These are phyloP conservation scores for Melolontha melolontha DNA, from an alignment of 2,888 invertebrate species.

Conservation along the genomic window DNA sequence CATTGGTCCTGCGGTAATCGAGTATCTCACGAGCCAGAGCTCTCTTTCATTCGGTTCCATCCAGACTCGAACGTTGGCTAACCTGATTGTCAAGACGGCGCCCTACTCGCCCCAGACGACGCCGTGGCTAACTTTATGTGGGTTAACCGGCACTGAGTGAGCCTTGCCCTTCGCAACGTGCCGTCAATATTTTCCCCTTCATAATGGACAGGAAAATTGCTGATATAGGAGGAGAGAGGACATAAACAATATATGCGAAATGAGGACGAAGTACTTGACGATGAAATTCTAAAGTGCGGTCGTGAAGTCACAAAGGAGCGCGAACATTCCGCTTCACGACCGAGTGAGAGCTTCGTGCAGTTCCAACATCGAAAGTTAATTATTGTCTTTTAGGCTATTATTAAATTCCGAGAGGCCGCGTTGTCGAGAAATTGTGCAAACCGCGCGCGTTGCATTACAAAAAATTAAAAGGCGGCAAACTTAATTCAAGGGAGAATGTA, in stretches of 20 bases:
- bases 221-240: slow-evolving; percentile 35
- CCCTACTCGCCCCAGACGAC: slow-evolving; percentile 50
- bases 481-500: slow-evolving; percentile 1
- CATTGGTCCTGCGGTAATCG: slow-evolving; percentile 7
- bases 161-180: slow-evolving; percentile 41
- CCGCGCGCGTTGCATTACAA: slow-evolving; percentile 5
- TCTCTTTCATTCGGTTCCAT: slow-evolving; percentile 10
- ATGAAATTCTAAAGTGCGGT: slow-evolving; percentile 27
- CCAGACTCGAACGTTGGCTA: slow-evolving; percentile 37
- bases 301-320: slow-evolving; percentile 20
- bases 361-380: slow-evolving; percentile 24
- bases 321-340: neutral
- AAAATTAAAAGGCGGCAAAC: slow-evolving; percentile 2
- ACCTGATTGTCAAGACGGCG: slow-evolving; percentile 45
- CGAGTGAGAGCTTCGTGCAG: slow-evolving; percentile 4
- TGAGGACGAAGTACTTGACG: slow-evolving; percentile 39
- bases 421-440: neutral
- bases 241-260: slow-evolving; percentile 43
- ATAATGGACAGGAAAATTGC: slow-evolving; percentile 40
- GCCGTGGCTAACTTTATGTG: slow-evolving; percentile 50
- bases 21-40: neutral
- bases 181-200: slow-evolving; percentile 38
- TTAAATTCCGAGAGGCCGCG: slow-evolving; percentile 18
- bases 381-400: slow-evolving; percentile 29
- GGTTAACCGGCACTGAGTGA: slow-evolving; percentile 45